Base-by-base conservation (phyloP, 2,113 vertebrate species). In the Pogonocichla stellata region DNA sequence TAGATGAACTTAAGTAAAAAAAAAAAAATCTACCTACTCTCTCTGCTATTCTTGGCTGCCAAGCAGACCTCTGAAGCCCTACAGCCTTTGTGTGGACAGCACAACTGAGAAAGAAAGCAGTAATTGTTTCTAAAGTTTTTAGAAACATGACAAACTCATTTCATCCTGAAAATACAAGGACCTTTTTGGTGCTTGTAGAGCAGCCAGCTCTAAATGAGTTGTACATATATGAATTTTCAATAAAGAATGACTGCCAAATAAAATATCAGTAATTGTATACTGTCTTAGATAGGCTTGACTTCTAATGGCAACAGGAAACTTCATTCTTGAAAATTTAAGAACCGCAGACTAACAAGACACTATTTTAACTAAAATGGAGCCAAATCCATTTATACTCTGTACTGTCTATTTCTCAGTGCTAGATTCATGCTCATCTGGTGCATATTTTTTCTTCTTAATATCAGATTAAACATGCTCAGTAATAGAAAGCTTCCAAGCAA, bases 401-500 rank as follows among this genome's bases (percentile, higher is more conserved):
- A 77, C 31, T 53, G 38, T 64, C 71, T 91, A 25, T n/a, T 71
- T 75, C 67, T 88, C 62, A 56, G 67, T 88, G 48, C 34, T 71
- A 53, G 78, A 82, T 72, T 96, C 51, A 64, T 19, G 40, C 71
- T 88, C 61, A 89, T 5, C 81, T 81, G 96, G 93, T 96, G 81
- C 95, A 93, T 92, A 96, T 92, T 86, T 92, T 75, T 71, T 70
- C 88, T 90, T 86, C 87, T 86, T 72, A 85, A n/a, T 60, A 75
- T 94, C 85, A 95, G 74, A 95, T 88, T 94, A 97, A 97, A 98
- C 98, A 98, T 98, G 98, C 98, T 99, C 98, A 98, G 98, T 98
- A 98, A 98, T 94, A 95, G 92, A 93, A 94, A 96, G 93, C 92
- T 96, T 95, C 96, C 96, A 98, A 97, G 98, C 95, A 95, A 97